Evolutionary conservation across 2,797 vertebrate species (phyloP).

Genomic region (Malurus splendens): DNA sequence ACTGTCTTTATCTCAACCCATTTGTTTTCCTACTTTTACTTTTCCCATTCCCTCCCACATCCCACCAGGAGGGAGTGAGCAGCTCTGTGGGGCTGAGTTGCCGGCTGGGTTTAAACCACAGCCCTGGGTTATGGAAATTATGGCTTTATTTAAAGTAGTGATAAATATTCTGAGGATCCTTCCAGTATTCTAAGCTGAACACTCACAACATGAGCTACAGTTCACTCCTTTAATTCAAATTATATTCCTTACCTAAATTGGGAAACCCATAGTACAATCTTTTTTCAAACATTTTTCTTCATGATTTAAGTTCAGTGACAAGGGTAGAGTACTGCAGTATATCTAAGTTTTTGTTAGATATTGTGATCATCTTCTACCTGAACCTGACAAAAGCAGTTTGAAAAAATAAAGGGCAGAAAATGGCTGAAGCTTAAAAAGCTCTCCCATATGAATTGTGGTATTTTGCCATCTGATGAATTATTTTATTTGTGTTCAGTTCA

Average conservation of each 20-base stretch:
- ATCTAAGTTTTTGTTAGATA: neutral
- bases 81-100: neutral
- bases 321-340: neutral
- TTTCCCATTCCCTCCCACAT: neutral
- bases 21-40: neutral
- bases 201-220: neutral
- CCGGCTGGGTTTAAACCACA: neutral
- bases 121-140: neutral
- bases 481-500: constrained; percentile 35
- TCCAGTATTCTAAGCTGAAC: neutral
- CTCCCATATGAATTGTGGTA: constrained; percentile 3
- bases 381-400: neutral
- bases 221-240: neutral
- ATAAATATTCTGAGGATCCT: neutral
- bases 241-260: neutral
- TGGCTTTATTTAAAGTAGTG: neutral
- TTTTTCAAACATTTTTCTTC: neutral
- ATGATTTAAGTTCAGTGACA: neutral
- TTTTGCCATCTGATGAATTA: constrained; percentile 44
- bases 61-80: neutral
- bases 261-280: neutral
- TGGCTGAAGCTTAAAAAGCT: neutral
- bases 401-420: neutral
- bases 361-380: neutral
- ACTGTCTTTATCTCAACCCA: neutral